Evolutionary conservation across 2,888 invertebrate species (phyloP).

Genomic region (Urechis unicinctus): DNA sequence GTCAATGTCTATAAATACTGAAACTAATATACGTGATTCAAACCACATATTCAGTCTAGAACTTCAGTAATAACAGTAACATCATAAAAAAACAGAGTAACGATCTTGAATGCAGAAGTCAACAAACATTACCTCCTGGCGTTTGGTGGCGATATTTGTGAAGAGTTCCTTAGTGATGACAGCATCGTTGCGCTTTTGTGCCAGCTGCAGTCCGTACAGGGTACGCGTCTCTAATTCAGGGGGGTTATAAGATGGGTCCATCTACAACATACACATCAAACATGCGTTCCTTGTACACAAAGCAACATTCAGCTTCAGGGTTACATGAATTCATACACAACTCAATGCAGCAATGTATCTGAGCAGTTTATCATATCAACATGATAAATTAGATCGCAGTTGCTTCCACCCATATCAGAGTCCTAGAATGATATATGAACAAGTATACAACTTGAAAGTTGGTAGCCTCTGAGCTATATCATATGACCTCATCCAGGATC

Average conservation of each 20-base stretch:
- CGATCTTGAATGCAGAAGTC: neutral
- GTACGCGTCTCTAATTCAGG: conserved; percentile 72
- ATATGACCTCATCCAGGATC: neutral
- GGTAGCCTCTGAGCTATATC: too few species aligned
- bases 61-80: neutral
- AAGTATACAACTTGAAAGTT: too few species aligned
- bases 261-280: conserved; percentile 59
- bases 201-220: conserved; percentile 75
- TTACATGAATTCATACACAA: too few species aligned
- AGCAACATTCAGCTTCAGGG: too few species aligned
- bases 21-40: neutral
- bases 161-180: conserved; percentile 72
- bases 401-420: too few species aligned
- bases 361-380: too few species aligned
- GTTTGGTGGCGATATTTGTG: conserved; percentile 69
- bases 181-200: conserved; percentile 85
- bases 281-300: too few species aligned
- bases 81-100: neutral
- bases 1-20: conserved; percentile 67
- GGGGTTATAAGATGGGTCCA: conserved; percentile 81
- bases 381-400: too few species aligned
- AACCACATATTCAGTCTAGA: neutral
- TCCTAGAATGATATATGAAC: too few species aligned
- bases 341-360: too few species aligned
- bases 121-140: conserved; percentile 55